Base-by-base conservation (phyloP, 2,113 vertebrate species). In the Suricata suricatta region DNA sequence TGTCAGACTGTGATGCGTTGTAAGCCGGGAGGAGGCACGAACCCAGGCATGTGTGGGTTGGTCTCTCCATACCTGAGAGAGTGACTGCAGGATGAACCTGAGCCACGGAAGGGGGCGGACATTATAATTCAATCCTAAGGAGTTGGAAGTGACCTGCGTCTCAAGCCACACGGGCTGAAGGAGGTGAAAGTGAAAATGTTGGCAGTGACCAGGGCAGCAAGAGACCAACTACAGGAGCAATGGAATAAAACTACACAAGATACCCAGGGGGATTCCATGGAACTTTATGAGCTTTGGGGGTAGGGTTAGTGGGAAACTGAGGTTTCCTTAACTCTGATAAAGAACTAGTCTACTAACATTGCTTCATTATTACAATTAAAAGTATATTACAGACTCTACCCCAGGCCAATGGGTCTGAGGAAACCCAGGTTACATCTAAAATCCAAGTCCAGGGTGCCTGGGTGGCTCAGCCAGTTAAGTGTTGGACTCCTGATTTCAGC, bases 11-110 rank as follows among this genome's bases (percentile, higher is more conserved):
- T 29, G 44, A 12, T 0, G 4, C 1, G 1, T 17, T 38, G 16
- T 66, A 71, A 38, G 7, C 54, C 2, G 0, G 8, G 8, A 50
- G 19, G 60, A 81, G 11, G 21, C 47, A 9, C 17, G 64, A 47
- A 29, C 35, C 50, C 0, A 0, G 25, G 7, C 17, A 6, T 14
- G 5, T 17, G 23, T 11, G 2, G 4, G 27, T 17, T 72, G 52
- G 35, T 25, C 27, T 68, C 60, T 54, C 29, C n/a, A 54, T 63
- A n/a, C 8, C 19, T 14, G 47, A 88, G 47, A 82, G 12, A 16
- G 4, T 29, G 21, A 57, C 35, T 54, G 16, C n/a, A 47, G 71
- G 54, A 27, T 44, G 29, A 63, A 4, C 25, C 31, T 13, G 31
- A 41, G 64, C n/a, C 47, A 17, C 3, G 19, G n/a, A 23, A 38